These are phyloP conservation scores for Aphaenogaster floridana DNA, from an alignment of 1,140 invertebrate genomes.

Conservation along the genomic window DNA sequence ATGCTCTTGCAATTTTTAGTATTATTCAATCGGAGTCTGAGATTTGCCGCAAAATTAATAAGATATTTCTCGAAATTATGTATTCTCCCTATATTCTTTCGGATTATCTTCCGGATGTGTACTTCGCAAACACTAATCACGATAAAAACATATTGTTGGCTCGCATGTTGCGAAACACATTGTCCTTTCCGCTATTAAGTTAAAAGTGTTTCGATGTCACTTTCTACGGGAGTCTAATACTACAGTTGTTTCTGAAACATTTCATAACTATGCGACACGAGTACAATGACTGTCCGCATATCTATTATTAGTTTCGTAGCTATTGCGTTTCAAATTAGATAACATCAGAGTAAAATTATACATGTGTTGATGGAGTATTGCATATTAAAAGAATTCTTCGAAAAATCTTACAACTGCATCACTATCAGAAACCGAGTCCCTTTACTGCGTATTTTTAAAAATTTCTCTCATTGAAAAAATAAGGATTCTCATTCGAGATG, in stretches of 20 bases:
- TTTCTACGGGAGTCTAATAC: background rate
- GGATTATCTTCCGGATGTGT: background rate
- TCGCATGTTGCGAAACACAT: background rate
- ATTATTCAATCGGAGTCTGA: background rate
- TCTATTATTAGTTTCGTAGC: background rate
- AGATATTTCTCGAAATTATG: background rate
- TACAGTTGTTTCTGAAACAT: background rate
- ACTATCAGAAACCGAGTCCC: background rate
- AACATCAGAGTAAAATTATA: background rate
- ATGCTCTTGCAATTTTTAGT: background rate
- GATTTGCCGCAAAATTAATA: background rate
- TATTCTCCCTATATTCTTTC: background rate
- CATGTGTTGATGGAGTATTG: background rate
- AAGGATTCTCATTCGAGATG: background rate
- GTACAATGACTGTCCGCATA: background rate
- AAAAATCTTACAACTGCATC: background rate
- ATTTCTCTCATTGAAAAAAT: background rate
- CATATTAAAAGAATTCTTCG: background rate
- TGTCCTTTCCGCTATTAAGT: background rate
- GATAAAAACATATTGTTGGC: background rate
- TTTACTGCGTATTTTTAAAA: background rate
- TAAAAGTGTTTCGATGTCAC: background rate
- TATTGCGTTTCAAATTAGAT: conserved; percentile 11
- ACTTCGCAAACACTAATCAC: background rate
- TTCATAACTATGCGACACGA: background rate